These are phyloP conservation scores for Sinotaia quadrata DNA, from an alignment of 2,888 invertebrate species.

Conservation along the genomic window DNA sequence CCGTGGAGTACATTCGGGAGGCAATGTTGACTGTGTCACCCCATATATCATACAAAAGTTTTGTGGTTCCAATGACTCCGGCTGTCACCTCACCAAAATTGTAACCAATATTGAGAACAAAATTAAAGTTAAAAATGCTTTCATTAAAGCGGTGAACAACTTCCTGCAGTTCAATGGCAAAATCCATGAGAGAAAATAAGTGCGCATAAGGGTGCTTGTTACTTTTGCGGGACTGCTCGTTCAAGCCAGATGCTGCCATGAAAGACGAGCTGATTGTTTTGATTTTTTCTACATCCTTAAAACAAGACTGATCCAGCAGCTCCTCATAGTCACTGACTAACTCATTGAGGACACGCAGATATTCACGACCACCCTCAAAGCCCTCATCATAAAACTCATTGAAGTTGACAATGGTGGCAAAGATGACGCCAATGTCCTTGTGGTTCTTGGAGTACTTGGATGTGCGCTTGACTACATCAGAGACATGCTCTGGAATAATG, in stretches of 20 bases:
- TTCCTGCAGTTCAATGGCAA: conserved; percentile 89
- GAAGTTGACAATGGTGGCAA: conserved; percentile 96
- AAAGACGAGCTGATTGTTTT: conserved; percentile 96
- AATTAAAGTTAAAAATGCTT: conserved; percentile 72
- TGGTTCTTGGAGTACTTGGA: conserved; percentile 94
- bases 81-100: conserved; percentile 97
- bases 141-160: conserved; percentile 69
- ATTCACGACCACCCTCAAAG: conserved; percentile 94
- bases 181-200: conserved; percentile 91
- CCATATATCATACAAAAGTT: conserved; percentile 98
- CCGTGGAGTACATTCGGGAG: conserved; percentile 97
- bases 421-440: conserved; percentile 91
- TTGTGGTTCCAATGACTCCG: conserved; percentile 95
- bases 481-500: conserved; percentile 94
- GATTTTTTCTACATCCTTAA: conserved; percentile 93
- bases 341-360: conserved; percentile 93
- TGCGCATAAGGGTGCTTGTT: conserved; percentile 83
- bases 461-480: conserved; percentile 90
- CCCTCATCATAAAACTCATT: conserved; percentile 98
- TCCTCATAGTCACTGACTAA: conserved; percentile 97
- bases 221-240: conserved; percentile 82
- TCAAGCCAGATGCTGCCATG: conserved; percentile 97
- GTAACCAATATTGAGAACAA: conserved; percentile 80
- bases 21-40: conserved; percentile 98
- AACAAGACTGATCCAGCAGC: conserved; percentile 85